Evolutionary conservation across 2,888 invertebrate species (phyloP), one percentile per base, ranked within the genome.

Genomic region (Tubiluchus corallicola): DNA sequence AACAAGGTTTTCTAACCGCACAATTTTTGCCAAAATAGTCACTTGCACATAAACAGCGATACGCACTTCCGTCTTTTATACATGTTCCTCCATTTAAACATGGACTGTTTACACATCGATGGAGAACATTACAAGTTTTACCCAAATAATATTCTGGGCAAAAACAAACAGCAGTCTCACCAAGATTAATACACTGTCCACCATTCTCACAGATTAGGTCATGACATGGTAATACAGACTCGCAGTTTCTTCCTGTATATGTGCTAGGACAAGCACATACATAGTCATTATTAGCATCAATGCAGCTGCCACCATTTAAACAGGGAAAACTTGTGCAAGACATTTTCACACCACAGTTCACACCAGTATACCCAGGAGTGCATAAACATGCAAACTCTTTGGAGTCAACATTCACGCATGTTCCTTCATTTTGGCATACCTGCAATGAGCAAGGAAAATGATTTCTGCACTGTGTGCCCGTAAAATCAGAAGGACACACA

Each of bases 91-190:
- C 29, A n/a, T n/a, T 9, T n/a, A n/a, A 9, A n/a, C 29, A 29
- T 9, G 29, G 29, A n/a, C n/a, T 29, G 9, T n/a, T 29, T n/a
- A 9, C 29, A n/a, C 29, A 29, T n/a, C 9, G 9, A n/a, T 29
- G 29, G 9, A n/a, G 9, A 9, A 29, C n/a, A 9, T 29, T n/a
- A n/a, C 29, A 29, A n/a, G 29, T 29, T 29, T 29, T 29, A n/a
- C 29, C 29, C n/a, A 29, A n/a, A n/a, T 29, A 29, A n/a, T 29
- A 9, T n/a, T 29, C 29, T n/a, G 29, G 29, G 29, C 29, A 29
- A 9, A 29, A 29, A n/a, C 29, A 29, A n/a, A 29, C 29, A n/a
- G n/a, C 9, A 9, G 9, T n/a, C 9, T 29, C 29, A n/a, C 9
- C 29, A 9, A n/a, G 9, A n/a, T 29, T 29, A 9, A 29, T 9